Evolutionary conservation across 1,140 invertebrate species (phyloP).

Genomic region (Drosophila nigrodunni): DNA sequence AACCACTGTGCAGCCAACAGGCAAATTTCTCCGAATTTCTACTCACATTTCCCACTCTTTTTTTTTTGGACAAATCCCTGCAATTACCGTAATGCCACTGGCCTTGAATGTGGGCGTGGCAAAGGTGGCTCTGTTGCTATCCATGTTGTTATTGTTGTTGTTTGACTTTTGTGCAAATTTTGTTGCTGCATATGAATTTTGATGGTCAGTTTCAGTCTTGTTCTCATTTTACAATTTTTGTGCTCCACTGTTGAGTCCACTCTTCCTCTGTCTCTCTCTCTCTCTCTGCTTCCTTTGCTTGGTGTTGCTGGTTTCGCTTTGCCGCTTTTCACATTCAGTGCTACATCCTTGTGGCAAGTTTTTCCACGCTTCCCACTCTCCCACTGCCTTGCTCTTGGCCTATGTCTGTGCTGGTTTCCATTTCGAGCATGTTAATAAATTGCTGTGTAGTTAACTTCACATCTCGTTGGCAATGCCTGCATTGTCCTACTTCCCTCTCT

Average conservation of each 20-base stretch:
- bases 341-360: conserved; percentile 16
- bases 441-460: conserved; percentile 51
- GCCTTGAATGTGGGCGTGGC: conserved; percentile 55
- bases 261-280: too few species aligned
- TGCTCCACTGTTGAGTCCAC: too few species aligned
- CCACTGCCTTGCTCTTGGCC: background rate
- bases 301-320: conserved; percentile 16
- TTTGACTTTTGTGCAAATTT: conserved; percentile 6
- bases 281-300: background rate
- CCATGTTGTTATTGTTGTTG: background rate
- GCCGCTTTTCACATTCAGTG: conserved; percentile 4
- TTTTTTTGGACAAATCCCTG: conserved; percentile 63
- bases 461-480: conserved; percentile 22
- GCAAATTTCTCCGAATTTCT: conserved; percentile 25
- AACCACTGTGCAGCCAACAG: conserved; percentile 43
- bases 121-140: too few species aligned
- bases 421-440: conserved; percentile 53
- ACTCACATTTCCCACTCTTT: background rate
- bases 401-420: conserved; percentile 34
- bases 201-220: conserved; percentile 30
- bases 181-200: conserved; percentile 46
- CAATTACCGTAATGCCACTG: conserved; percentile 76
- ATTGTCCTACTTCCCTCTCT: conserved; percentile 4
- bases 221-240: too few species aligned
- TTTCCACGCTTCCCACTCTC: background rate